Percentiles rank a stretch among this genome's conserved stretches.
These are phyloP conservation scores for Tichodroma muraria DNA, from an alignment of 2,113 vertebrate species.

Conservation along the genomic window DNA sequence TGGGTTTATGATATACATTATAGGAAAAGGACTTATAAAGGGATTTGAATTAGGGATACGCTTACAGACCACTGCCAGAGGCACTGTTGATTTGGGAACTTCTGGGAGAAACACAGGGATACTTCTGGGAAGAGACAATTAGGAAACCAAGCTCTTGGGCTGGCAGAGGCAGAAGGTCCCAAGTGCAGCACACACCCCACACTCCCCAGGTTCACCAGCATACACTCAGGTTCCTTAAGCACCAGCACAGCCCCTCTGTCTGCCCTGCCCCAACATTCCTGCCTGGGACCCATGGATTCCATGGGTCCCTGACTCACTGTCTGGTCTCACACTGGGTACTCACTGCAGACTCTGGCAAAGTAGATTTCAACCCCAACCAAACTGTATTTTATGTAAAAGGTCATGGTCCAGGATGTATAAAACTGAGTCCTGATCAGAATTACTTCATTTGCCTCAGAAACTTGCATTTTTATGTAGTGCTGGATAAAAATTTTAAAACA, in stretches of 20 bases:
- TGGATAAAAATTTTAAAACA: neutral
- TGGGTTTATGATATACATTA: neutral
- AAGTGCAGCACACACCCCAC: neutral
- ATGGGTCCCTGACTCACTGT: accelerated
- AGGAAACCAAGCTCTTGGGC: neutral
- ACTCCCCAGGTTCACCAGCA: neutral
- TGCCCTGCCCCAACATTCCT: neutral
- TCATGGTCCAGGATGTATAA: neutral
- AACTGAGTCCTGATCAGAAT: neutral
- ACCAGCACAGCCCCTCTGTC: neutral
- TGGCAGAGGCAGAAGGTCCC: neutral
- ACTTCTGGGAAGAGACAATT: neutral
- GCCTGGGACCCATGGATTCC: too few relatives aligned
- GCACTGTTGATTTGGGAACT: neutral
- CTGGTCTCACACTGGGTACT: neutral
- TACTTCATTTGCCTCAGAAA: neutral
- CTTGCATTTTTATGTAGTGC: neutral
- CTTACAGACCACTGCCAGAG: neutral
- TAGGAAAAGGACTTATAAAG: neutral
- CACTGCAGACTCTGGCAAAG: neutral
- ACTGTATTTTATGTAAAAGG: neutral
- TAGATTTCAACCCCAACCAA: neutral
- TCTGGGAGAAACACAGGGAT: neutral
- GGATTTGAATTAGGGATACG: neutral
- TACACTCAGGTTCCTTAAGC: too few relatives aligned